Conservation (phyloP, 2,888 invertebrate species). For the Argyresthia goedartella region DNA sequence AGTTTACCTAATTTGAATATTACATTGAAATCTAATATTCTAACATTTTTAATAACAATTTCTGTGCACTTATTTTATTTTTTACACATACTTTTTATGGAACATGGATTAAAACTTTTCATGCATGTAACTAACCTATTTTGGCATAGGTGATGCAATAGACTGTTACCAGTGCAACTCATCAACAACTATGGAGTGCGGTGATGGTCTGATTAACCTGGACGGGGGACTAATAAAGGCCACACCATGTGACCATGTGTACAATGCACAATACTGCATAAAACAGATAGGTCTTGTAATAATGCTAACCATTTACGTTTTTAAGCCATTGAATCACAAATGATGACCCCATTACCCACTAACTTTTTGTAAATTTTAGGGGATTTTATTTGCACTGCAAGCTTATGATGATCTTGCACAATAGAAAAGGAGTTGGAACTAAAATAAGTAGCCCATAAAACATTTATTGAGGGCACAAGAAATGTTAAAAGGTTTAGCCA, state of each 20-base stretch:
- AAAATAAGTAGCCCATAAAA: too few relatives aligned
- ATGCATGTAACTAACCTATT: background rate
- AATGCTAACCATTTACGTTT: slow-evolving; percentile 12
- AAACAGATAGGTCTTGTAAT: slow-evolving; percentile 75
- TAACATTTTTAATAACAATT: background rate
- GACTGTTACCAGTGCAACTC: slow-evolving; percentile 87
- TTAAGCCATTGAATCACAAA: too few relatives aligned
- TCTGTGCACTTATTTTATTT: background rate
- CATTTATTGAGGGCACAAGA: too few relatives aligned
- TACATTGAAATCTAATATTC: too few relatives aligned
- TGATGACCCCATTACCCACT: too few relatives aligned
- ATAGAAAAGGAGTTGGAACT: too few relatives aligned
- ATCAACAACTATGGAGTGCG: slow-evolving; percentile 75
- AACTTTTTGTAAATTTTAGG: too few relatives aligned
- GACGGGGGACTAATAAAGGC: slow-evolving; percentile 70
- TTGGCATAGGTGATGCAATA: slow-evolving; percentile 52
- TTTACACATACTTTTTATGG: background rate
- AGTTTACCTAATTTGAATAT: too few relatives aligned
- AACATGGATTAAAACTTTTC: background rate
- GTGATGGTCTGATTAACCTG: slow-evolving; percentile 75
- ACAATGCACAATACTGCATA: slow-evolving; percentile 86
- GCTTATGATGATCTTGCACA: too few relatives aligned
- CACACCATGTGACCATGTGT: slow-evolving; percentile 78
- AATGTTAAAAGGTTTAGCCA: too few relatives aligned
- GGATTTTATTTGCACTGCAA: too few relatives aligned